Evolutionary conservation across 2,888 invertebrate genomes (phyloP), one percentile per base, ranked within the genome.

Genomic region (Dynastes maya): DNA sequence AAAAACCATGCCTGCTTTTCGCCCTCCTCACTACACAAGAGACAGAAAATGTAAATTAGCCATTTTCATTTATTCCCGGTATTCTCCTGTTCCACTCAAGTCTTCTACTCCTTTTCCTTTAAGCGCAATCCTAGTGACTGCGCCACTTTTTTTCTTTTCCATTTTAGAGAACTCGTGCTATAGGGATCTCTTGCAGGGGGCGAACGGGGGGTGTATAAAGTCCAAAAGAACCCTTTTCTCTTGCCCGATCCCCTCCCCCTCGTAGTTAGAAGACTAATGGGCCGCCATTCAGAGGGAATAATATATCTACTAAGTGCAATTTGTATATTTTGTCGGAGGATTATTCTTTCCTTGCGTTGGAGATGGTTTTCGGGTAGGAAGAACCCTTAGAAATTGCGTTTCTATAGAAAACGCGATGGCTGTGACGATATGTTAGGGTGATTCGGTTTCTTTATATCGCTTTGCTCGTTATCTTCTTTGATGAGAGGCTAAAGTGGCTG

Each of bases 31-130:
- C 32, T 37, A 51, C 37, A 51, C 76, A 84, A 85, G 85, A 86
- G 85, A 85, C 45, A 84, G 86, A 86, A 87, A 86, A 87, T 87
- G 86, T 87, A 87, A 87, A 87, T 87, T 87, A 87, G 87, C 87
- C 86, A 86, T 87, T 87, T 87, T 87, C 87, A 86, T 87, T 87
- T 87, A 87, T 86, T 87, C 87, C 45, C 55, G 55, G 16, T 86
- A 85, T 51, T 27, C 85, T 86, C 63, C 11, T 29, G 29, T 22
- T 8, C 55, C 22, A 8, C 16, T 16, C 8, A 32, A 63, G 13
- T 9, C 29, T 63, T 29, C 11, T 9, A 5, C 11, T n/a, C 55
- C n/a, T n/a, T 63, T 63, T 85, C 86, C 84, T 86, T 85, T 83
- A 86, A 85, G 83, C 84, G 83, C 45, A 80, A 84, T 84, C 85